Conservation (phyloP, 2,113 vertebrate genomes). For the Eurystomus gularis region DNA sequence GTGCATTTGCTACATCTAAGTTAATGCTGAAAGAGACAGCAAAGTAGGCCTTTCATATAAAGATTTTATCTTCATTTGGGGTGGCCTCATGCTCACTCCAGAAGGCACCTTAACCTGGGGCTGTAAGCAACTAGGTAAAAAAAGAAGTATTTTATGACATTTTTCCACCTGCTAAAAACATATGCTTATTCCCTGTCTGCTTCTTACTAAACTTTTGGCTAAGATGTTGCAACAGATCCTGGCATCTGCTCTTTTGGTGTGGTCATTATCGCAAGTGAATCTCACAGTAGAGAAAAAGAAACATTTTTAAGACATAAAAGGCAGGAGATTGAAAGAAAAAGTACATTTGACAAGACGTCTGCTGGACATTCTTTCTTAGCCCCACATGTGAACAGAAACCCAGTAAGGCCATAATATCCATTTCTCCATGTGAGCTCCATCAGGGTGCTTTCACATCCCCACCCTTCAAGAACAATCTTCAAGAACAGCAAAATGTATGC, state of each 20-base stretch:
- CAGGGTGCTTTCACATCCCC: not conserved
- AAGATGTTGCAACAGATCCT: not conserved
- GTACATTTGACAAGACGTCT: not conserved
- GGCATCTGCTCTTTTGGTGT: not conserved
- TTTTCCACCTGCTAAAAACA: slow-evolving; percentile 3
- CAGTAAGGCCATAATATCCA: not conserved
- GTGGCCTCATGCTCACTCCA: not conserved
- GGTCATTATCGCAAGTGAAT: not conserved
- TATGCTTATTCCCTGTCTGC: not conserved
- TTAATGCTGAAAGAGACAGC: not conserved
- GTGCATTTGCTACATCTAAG: not conserved
- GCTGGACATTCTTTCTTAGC: not conserved
- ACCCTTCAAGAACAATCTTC: not conserved
- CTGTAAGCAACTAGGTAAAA: not conserved
- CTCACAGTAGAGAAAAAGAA: not conserved
- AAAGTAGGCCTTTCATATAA: not conserved
- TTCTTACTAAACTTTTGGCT: not conserved
- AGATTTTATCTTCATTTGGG: not conserved
- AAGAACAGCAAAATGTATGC: not conserved
- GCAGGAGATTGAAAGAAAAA: not conserved
- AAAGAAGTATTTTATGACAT: not conserved
- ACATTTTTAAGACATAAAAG: not conserved
- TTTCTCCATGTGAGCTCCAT: not conserved
- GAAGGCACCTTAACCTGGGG: not conserved
- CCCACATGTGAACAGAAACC: not conserved